A percentile compares a stretch with the other conserved stretches of the same genome.
Conservation (phyloP, 2,797 vertebrate genomes). For the Miichthys miiuy region DNA sequence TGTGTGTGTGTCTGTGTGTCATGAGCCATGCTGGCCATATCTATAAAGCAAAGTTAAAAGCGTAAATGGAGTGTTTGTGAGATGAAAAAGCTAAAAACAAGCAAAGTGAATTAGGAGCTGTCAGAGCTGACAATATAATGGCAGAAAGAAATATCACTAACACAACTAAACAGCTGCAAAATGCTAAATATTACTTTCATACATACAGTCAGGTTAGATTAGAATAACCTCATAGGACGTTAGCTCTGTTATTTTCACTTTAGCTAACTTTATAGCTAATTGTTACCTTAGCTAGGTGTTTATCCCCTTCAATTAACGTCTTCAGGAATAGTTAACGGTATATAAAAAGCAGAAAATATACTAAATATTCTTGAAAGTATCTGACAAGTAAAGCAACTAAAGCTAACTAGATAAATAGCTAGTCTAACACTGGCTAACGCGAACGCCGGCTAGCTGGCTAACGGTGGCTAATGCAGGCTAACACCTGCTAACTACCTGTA, state of each 20-base stretch:
- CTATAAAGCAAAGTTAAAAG: neutral
- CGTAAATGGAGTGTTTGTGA: neutral
- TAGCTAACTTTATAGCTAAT: constrained; percentile 5
- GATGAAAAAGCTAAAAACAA: neutral
- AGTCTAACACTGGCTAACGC: neutral
- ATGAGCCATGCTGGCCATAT: neutral
- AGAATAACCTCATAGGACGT: neutral
- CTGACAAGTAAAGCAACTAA: neutral
- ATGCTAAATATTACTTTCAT: neutral
- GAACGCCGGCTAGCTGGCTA: constrained; percentile 2
- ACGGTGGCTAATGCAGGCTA: neutral
- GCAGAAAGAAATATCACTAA: neutral
- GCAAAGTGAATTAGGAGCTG: neutral
- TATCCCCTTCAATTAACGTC: neutral
- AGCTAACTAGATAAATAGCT: neutral
- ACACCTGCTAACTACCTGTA: neutral
- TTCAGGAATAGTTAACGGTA: neutral
- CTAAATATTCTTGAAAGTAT: neutral
- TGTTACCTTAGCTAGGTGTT: constrained; percentile 13
- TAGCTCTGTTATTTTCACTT: neutral
- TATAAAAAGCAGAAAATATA: neutral
- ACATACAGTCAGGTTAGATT: neutral
- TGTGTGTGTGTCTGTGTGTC: too few relatives aligned
- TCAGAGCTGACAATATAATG: neutral
- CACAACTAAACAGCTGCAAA: neutral